Percentiles rank a stretch among this genome's conserved stretches.
Conservation (phyloP, 1,140 invertebrate genomes). For the Paracyclopina nana region DNA sequence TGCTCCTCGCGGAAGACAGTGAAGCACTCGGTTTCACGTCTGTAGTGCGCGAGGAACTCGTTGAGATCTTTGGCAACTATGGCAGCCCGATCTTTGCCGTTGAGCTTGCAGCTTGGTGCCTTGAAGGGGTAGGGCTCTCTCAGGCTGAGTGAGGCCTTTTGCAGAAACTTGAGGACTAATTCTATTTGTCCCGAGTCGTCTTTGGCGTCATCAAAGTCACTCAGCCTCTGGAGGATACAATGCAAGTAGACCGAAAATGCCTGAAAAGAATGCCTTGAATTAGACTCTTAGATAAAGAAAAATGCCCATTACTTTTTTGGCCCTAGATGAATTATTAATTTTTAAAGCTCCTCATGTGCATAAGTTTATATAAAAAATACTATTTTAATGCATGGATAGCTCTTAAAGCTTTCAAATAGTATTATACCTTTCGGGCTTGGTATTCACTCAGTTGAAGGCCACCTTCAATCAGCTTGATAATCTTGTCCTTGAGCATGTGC, state of each 20-base stretch:
- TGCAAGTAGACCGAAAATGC: slow-evolving; percentile 16
- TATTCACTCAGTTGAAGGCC: slow-evolving; percentile 16
- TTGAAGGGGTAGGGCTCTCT: slow-evolving; percentile 23
- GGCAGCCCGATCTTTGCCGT: slow-evolving; percentile 58
- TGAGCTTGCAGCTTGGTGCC: slow-evolving; percentile 50
- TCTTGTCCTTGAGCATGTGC: slow-evolving; percentile 6
- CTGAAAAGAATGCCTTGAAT: no score
- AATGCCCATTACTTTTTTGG: no score
- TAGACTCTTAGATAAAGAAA: no score
- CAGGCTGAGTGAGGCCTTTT: slow-evolving; percentile 15
- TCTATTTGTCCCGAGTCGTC: slow-evolving; percentile 9
- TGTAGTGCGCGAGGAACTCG: slow-evolving; percentile 74
- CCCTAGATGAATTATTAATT: no score
- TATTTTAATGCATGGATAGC: no score
- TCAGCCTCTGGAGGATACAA: slow-evolving; percentile 13
- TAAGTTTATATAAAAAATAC: no score
- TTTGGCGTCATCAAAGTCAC: slow-evolving; percentile 7
- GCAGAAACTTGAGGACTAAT: slow-evolving; percentile 15
- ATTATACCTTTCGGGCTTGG: slow-evolving; percentile 9
- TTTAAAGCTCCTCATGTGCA: no score
- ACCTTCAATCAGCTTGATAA: slow-evolving; percentile 16
- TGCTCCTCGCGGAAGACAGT: slow-evolving; percentile 19
- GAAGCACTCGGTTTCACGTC: slow-evolving; percentile 41
- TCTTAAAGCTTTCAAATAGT: no score
- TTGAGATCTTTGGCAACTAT: slow-evolving; percentile 75